phyloP scores from a whole-genome alignment of 2,113 vertebrate genomes.

The Pterocles burchelli region DNA sequence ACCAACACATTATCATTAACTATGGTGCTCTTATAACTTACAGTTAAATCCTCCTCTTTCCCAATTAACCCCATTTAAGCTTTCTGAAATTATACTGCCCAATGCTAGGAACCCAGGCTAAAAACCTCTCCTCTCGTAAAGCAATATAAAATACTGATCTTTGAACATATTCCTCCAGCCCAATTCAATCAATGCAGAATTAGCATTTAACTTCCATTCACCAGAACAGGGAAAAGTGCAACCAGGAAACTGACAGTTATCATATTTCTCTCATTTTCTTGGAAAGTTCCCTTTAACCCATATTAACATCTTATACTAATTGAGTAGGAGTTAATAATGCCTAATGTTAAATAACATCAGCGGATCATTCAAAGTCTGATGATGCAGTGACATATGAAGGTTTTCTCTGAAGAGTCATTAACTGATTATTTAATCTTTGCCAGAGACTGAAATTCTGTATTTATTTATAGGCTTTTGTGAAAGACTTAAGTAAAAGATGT shows the following conservation, averaged over 20 bases:
- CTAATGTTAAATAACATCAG: too few species aligned
- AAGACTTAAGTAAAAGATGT: constrained; percentile 26
- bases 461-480: neutral
- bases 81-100: neutral
- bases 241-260: constrained; percentile 49
- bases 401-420: constrained; percentile 26
- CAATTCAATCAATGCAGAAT: constrained; percentile 46
- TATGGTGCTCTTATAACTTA: neutral
- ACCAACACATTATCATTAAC: neutral
- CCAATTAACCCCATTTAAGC: neutral
- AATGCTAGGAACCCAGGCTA: neutral
- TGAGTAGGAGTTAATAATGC: constrained; percentile 49
- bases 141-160: neutral
- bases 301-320: constrained; percentile 72
- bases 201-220: constrained; percentile 67
- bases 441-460: neutral
- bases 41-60: neutral
- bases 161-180: neutral
- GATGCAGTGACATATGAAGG: constrained; percentile 9
- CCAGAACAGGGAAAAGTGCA: constrained; percentile 54
- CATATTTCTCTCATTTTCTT: constrained; percentile 67
- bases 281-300: constrained; percentile 47
- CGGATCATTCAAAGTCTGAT: constrained; percentile 27
- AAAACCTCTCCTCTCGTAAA: neutral
- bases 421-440: constrained; percentile 17